These are phyloP conservation scores for Chamaea fasciata DNA, from an alignment of 2,113 vertebrate genomes.

Conservation along the genomic window DNA sequence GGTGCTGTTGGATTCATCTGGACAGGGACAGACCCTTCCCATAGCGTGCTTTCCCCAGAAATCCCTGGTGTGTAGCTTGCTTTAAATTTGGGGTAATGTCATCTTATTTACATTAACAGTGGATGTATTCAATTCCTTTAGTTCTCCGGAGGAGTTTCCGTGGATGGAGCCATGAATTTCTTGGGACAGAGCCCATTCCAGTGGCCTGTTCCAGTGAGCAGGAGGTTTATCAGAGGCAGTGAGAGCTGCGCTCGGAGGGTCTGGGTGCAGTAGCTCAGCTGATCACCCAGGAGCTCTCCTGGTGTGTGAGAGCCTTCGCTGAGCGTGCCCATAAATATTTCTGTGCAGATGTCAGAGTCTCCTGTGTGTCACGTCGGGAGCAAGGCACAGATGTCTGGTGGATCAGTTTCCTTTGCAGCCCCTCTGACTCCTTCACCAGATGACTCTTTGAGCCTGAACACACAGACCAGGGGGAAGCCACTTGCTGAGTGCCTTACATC, in stretches of 20 bases:
- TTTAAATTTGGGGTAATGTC: background rate
- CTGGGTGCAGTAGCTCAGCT: background rate
- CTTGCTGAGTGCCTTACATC: background rate
- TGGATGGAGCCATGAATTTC: background rate
- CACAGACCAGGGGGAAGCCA: background rate
- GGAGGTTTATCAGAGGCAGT: background rate
- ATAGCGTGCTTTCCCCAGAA: background rate
- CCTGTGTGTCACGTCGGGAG: background rate
- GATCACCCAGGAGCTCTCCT: background rate
- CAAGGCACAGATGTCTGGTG: background rate
- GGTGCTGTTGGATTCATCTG: background rate
- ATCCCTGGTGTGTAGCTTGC: background rate
- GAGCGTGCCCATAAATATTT: background rate
- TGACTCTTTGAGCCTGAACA: background rate
- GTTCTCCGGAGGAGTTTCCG: background rate
- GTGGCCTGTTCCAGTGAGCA: background rate
- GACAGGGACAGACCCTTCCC: background rate
- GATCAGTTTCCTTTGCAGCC: background rate
- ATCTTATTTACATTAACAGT: background rate
- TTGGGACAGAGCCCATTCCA: background rate
- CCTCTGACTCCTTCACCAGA: background rate
- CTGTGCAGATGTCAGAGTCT: background rate
- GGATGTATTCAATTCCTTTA: background rate
- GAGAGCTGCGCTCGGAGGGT: background rate
- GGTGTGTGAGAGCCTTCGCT: rapidly evolving